phyloP scores from a whole-genome alignment of 2,888 invertebrate species.

The Drosophila infuscata region DNA sequence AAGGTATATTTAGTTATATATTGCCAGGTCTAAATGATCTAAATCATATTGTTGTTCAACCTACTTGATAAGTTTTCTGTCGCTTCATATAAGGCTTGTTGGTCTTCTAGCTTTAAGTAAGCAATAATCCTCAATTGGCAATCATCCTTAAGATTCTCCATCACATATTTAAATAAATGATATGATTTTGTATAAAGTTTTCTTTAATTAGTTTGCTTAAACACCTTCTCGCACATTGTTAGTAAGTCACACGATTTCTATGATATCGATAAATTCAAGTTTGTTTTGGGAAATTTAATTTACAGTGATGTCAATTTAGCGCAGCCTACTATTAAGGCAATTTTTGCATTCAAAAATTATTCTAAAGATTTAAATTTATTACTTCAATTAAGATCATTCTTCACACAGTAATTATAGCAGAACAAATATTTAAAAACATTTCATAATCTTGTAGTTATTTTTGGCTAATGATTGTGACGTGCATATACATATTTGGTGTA shows the following conservation, averaged over 20 bases:
- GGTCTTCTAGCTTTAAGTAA: constrained; percentile 23
- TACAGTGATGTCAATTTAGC: not conserved
- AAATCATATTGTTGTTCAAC: not conserved
- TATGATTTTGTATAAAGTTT: not conserved
- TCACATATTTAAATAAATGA: not conserved
- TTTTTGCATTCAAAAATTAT: not conserved
- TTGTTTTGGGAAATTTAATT: constrained; percentile 3
- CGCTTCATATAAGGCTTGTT: constrained; percentile 34
- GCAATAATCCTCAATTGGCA: constrained; percentile 28
- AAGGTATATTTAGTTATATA: not conserved
- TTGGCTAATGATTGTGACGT: not conserved
- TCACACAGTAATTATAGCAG: not conserved
- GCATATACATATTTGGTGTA: not conserved
- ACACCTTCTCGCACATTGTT: not conserved
- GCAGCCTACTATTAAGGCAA: not conserved
- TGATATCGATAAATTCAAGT: constrained; percentile 6
- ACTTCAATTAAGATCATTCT: not conserved
- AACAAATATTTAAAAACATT: not conserved
- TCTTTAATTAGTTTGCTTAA: not conserved
- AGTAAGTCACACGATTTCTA: not conserved
- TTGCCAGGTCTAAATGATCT: too few species aligned
- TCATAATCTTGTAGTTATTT: not conserved
- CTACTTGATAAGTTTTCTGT: not conserved
- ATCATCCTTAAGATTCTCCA: constrained; percentile 29
- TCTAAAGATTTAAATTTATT: not conserved